These are phyloP conservation scores for Chionodraco myersi DNA, from an alignment of 2,113 vertebrate species.

Conservation along the genomic window DNA sequence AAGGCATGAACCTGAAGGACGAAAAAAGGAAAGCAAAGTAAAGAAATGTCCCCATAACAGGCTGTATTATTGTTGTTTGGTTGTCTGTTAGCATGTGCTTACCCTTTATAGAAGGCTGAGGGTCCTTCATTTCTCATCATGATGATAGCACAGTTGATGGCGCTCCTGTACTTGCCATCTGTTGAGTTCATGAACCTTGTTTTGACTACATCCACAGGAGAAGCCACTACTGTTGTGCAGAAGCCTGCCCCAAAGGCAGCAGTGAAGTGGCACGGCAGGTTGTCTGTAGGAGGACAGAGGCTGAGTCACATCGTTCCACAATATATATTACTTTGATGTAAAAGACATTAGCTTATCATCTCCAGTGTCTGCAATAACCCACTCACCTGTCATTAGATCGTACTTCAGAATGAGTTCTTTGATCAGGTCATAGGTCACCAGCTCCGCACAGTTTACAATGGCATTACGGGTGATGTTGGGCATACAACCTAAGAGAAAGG, in stretches of 20 bases:
- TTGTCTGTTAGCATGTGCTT: conserved; percentile 37
- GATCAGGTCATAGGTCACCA: conserved; percentile 96
- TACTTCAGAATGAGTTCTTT: conserved; percentile 91
- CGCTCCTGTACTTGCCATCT: conserved; percentile 86
- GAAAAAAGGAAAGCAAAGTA: background rate
- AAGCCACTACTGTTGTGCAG: conserved; percentile 94
- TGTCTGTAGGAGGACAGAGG: conserved; percentile 80
- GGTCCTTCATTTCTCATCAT: conserved; percentile 90
- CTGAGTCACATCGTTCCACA: background rate
- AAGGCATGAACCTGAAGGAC: conserved; percentile 89
- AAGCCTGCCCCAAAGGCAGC: conserved; percentile 95
- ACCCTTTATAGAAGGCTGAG: conserved; percentile 95
- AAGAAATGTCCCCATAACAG: background rate
- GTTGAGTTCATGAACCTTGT: conserved; percentile 95
- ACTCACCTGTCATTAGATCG: conserved; percentile 90
- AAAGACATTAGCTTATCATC: background rate
- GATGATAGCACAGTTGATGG: conserved; percentile 87
- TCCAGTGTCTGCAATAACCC: background rate
- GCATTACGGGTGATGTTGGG: conserved; percentile 95
- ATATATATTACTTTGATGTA: background rate
- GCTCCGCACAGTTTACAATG: conserved; percentile 94
- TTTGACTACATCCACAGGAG: conserved; percentile 95
- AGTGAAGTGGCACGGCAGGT: conserved; percentile 93
- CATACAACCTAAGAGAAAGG: conserved; percentile 84
- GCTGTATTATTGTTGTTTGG: background rate